Evolutionary conservation across 2,797 vertebrate genomes (phyloP).

Genomic region (Bucorvus abyssinicus): DNA sequence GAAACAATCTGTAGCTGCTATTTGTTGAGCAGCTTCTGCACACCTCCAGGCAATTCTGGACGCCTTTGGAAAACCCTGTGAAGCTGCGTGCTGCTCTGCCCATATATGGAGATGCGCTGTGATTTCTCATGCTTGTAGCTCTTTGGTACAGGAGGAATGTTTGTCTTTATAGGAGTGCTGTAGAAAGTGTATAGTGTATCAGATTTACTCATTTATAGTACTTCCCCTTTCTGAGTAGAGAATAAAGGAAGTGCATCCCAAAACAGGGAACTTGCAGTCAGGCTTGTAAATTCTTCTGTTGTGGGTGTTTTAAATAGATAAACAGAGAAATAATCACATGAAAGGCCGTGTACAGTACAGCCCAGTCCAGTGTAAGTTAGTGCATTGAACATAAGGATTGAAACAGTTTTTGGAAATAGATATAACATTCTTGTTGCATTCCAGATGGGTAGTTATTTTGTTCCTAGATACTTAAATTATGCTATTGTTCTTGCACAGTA

Average conservation of each 20-base stretch:
- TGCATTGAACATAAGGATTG: not conserved
- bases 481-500: not conserved
- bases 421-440: not conserved
- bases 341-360: not conserved
- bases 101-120: not conserved
- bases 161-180: not conserved
- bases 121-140: not conserved
- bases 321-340: not conserved
- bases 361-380: not conserved
- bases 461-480: not conserved
- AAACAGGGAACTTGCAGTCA: not conserved
- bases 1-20: not conserved
- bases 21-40: not conserved
- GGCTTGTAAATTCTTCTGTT: not conserved
- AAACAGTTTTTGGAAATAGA: not conserved
- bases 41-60: not conserved
- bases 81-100: not conserved
- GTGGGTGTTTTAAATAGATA: not conserved
- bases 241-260: slow-evolving; percentile 1
- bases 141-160: not conserved
- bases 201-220: not conserved
- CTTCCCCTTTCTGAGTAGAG: slow-evolving; percentile 1
- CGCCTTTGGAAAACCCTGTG: not conserved
- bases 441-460: not conserved
- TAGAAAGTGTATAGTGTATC: not conserved